Percentiles rank a stretch among this genome's conserved stretches.
phyloP scores from a whole-genome alignment of 2,113 vertebrate genomes.

The Micromys minutus region DNA sequence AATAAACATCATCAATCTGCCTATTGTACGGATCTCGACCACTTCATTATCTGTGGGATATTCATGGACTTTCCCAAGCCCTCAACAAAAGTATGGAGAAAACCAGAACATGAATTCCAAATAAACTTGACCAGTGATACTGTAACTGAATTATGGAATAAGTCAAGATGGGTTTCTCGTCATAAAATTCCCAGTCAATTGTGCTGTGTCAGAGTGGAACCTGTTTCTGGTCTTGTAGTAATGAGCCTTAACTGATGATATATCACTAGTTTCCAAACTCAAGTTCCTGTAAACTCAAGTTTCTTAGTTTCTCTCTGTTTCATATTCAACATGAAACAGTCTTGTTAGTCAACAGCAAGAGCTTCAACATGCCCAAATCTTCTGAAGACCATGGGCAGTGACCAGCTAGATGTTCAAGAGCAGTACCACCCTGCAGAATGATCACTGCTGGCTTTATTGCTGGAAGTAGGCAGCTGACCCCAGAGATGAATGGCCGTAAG shows the following conservation, averaged over 20 bases:
- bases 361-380: background rate
- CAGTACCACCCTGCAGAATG: too few species aligned
- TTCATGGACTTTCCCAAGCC: background rate
- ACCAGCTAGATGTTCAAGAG: background rate
- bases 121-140: background rate
- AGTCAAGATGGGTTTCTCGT: background rate
- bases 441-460: background rate
- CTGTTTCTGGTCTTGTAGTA: background rate
- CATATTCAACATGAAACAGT: background rate
- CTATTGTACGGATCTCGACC: constrained; percentile 9
- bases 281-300: background rate
- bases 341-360: background rate
- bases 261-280: constrained; percentile 20
- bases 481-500: background rate
- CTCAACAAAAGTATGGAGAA: constrained; percentile 32
- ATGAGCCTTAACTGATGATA: background rate
- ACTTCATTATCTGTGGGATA: constrained; percentile 19
- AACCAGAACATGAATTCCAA: background rate
- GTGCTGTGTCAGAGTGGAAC: background rate
- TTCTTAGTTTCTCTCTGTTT: background rate
- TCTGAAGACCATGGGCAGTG: background rate
- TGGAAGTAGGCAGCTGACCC: background rate
- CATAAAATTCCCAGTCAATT: background rate
- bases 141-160: constrained; percentile 45
- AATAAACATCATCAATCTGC: background rate